Evolutionary conservation across 1,140 invertebrate species (phyloP).

Genomic region (Steinernema khuongi): DNA sequence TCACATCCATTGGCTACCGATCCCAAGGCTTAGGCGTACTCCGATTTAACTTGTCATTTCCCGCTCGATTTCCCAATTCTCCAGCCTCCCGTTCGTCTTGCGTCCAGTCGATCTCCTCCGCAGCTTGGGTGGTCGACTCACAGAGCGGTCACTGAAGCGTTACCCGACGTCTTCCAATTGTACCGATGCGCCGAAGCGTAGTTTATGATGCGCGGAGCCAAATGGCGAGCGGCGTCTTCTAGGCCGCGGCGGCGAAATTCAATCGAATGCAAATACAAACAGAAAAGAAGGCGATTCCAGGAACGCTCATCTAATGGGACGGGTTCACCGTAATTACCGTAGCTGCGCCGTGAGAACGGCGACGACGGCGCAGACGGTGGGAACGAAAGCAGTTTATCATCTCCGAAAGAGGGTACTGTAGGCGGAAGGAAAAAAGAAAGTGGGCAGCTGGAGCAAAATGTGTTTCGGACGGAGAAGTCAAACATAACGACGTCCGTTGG

Average conservation of each 20-base stretch:
- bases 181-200: slow-evolving; percentile 16
- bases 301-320: background rate
- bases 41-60: too few species aligned
- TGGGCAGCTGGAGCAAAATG: too few species aligned
- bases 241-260: background rate
- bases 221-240: slow-evolving; percentile 5
- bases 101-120: background rate
- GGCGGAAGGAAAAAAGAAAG: too few species aligned
- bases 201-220: slow-evolving; percentile 1
- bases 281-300: too few species aligned
- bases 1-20: too few species aligned
- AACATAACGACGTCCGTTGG: background rate
- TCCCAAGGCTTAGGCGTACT: too few species aligned
- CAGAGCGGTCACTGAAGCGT: background rate
- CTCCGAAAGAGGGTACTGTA: too few species aligned
- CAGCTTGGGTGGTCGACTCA: background rate
- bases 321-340: background rate
- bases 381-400: too few species aligned
- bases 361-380: too few species aligned
- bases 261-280: slow-evolving; percentile 8
- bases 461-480: background rate
- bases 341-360: background rate
- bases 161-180: slow-evolving; percentile 16
- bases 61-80: too few species aligned
- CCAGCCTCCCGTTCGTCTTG: too few species aligned